Conservation (phyloP, 2,797 vertebrate genomes). For the Kryptopterus vitreolus region DNA sequence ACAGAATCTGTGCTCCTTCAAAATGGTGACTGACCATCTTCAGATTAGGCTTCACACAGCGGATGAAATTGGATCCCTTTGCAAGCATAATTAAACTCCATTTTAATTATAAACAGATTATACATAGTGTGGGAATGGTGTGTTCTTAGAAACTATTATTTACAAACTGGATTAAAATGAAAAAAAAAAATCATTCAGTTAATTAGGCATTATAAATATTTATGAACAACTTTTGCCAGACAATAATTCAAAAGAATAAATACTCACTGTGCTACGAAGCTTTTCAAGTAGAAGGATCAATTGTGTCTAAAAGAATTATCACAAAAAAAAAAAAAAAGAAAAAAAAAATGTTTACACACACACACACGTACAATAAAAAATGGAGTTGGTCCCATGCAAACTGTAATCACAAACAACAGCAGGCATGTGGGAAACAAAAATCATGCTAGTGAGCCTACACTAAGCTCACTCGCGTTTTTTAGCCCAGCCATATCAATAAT, state of each 20-base stretch:
- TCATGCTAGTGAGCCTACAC: constrained; percentile 18
- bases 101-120: not conserved
- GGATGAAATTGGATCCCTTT: constrained; percentile 98
- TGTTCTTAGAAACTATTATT: not conserved
- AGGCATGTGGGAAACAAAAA: constrained; percentile 31
- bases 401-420: not conserved
- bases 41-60: constrained; percentile 97
- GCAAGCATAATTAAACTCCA: constrained; percentile 1
- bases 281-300: constrained; percentile 96
- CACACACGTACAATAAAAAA: not conserved
- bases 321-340: constrained; percentile 5
- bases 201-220: too few relatives aligned
- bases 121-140: not conserved
- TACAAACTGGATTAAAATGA: too few relatives aligned
- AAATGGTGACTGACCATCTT: constrained; percentile 98
- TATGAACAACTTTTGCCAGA: too few relatives aligned
- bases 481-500: not conserved
- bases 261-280: constrained; percentile 95
- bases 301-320: constrained; percentile 81
- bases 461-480: constrained; percentile 16
- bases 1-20: constrained; percentile 95
- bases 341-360: too few relatives aligned
- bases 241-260: not conserved
- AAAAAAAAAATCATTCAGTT: too few relatives aligned
- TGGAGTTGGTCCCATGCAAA: constrained; percentile 29